Percentiles rank a stretch among this genome's conserved stretches.
phyloP scores from a whole-genome alignment of 2,797 vertebrate species.

The Anas flavirostris region DNA sequence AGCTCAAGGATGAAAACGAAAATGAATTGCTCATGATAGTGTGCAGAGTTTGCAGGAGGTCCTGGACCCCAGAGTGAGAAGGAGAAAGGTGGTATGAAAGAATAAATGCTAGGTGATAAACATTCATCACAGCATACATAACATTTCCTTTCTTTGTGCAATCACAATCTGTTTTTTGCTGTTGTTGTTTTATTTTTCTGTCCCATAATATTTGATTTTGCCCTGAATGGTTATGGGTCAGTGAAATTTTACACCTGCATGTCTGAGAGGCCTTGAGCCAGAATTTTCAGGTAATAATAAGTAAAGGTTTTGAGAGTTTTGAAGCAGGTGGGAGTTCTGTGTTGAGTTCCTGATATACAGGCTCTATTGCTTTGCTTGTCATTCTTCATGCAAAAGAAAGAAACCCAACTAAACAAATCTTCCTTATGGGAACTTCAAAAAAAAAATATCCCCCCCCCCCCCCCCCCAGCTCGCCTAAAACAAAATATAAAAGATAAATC shows the following conservation, averaged over 20 bases:
- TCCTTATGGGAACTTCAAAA: background rate
- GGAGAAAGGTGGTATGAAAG: background rate
- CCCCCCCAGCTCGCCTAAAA: background rate
- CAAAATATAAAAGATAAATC: background rate
- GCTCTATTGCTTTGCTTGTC: background rate
- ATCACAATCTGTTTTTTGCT: background rate
- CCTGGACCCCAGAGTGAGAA: background rate
- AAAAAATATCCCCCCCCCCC: background rate
- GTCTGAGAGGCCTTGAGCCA: conserved; percentile 35
- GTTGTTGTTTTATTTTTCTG: background rate
- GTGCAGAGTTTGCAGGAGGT: background rate
- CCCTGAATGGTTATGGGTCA: background rate
- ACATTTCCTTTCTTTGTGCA: background rate
- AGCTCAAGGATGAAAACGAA: background rate
- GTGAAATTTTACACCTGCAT: conserved; percentile 60
- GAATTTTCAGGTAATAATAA: background rate
- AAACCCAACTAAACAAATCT: background rate
- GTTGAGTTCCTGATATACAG: background rate
- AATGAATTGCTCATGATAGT: background rate
- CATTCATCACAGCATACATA: background rate
- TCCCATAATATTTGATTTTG: conserved; percentile 3
- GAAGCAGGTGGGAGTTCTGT: conserved; percentile 9
- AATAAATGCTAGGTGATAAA: background rate
- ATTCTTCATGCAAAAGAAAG: background rate
- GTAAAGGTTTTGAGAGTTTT: background rate